Evolutionary conservation across 2,797 vertebrate genomes (phyloP).

Genomic region (Gymnopithys bicolor): DNA sequence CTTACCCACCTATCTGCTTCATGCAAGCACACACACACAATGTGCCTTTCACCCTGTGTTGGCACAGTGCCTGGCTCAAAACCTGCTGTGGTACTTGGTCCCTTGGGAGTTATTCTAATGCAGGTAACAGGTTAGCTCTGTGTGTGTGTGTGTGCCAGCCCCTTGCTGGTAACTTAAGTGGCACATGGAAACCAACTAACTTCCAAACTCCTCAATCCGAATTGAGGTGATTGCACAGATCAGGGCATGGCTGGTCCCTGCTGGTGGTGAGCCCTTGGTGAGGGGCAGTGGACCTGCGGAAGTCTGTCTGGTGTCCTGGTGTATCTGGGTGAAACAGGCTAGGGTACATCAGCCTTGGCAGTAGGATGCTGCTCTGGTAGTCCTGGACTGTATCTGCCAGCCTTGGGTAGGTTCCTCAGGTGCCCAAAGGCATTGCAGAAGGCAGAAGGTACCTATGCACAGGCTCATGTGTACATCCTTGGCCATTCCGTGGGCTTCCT

Average conservation of each 20-base stretch:
- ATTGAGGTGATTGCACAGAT: not conserved
- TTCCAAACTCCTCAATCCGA: not conserved
- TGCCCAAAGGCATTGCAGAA: not conserved
- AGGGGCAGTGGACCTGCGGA: not conserved
- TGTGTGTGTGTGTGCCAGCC: not conserved
- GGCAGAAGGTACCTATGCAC: not conserved
- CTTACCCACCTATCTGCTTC: not conserved
- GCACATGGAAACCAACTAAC: rapidly evolving
- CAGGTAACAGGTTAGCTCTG: not conserved
- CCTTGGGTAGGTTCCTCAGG: not conserved
- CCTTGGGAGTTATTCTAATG: not conserved
- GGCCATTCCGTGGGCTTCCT: rapidly evolving
- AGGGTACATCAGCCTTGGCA: not conserved
- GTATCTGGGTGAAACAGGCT: rapidly evolving
- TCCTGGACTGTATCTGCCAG: not conserved
- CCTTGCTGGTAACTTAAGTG: not conserved
- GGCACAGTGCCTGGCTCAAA: rapidly evolving
- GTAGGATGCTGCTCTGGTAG: not conserved
- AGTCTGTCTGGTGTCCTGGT: rapidly evolving
- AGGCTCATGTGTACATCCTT: rapidly evolving
- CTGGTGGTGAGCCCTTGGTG: rapidly evolving
- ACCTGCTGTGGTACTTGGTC: rapidly evolving
- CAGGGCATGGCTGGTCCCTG: not conserved
- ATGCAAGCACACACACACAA: not conserved
- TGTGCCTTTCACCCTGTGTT: not conserved